These are phyloP conservation scores for Chaitophorus viminalis DNA, from an alignment of 2,888 invertebrate species.

Conservation along the genomic window DNA sequence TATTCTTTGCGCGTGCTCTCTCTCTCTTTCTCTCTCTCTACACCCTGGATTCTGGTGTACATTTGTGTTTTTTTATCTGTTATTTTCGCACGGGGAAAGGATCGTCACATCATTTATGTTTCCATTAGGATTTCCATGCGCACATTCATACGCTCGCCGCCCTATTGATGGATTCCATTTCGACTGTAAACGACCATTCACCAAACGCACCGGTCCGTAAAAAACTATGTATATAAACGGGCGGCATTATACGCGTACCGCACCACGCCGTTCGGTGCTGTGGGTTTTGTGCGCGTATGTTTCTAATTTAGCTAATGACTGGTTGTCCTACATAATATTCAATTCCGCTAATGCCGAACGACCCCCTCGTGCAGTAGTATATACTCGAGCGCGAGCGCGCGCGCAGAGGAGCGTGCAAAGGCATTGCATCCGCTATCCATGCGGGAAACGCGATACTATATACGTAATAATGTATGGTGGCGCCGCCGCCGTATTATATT, in stretches of 20 bases:
- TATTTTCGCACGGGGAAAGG: not conserved
- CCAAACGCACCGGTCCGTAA: constrained; percentile 31
- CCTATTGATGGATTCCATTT: constrained; percentile 30
- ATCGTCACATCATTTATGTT: constrained; percentile 22
- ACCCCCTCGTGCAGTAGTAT: not conserved
- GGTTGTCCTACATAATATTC: constrained; percentile 15
- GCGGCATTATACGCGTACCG: not conserved
- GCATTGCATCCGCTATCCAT: no score
- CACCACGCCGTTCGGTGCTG: not conserved
- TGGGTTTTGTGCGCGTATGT: constrained; percentile 23
- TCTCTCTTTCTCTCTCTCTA: not conserved
- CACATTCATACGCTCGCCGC: not conserved
- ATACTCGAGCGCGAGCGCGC: no score
- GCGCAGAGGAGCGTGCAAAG: no score
- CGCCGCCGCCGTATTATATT: no score
- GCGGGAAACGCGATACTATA: no score
- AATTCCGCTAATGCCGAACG: constrained; percentile 41
- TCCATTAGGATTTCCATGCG: constrained; percentile 48
- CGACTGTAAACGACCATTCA: constrained; percentile 45
- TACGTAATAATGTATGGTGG: no score
- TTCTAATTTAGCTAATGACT: constrained; percentile 60
- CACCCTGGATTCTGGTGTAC: not conserved
- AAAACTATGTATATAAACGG: constrained; percentile 15
- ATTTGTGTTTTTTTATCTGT: constrained; percentile 11
- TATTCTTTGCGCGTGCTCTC: not conserved